Evolutionary conservation across 2,113 vertebrate species (phyloP).

Genomic region (chimpanzee (Pan troglodytes)): DNA sequence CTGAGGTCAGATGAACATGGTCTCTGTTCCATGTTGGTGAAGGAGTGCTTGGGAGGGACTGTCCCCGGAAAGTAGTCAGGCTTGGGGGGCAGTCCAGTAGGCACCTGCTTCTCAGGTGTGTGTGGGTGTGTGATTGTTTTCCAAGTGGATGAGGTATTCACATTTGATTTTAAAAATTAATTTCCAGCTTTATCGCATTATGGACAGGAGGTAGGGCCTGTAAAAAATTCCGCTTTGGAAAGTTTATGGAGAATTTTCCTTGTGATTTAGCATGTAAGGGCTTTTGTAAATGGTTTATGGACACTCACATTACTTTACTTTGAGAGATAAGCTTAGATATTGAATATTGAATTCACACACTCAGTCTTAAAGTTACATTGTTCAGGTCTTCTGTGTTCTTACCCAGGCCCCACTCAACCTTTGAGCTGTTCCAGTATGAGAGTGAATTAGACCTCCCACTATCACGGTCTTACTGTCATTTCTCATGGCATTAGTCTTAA

Average conservation of each 20-base stretch:
- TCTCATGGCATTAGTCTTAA: accelerated
- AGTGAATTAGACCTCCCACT: neutral
- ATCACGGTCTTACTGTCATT: accelerated
- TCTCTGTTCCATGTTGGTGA: accelerated
- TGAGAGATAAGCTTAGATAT: too few species aligned
- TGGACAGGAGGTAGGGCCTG: neutral
- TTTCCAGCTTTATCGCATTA: neutral
- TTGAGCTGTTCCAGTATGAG: accelerated
- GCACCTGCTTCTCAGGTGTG: neutral
- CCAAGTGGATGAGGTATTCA: neutral
- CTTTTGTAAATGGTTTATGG: neutral
- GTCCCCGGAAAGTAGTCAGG: neutral
- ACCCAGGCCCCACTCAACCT: neutral
- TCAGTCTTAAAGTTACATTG: accelerated
- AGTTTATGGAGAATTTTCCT: neutral
- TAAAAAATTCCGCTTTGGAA: neutral
- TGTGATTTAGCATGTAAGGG: neutral
- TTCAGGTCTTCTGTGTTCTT: accelerated
- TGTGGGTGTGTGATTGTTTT: neutral
- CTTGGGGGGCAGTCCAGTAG: accelerated
- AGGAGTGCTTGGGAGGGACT: neutral
- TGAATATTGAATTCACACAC: neutral
- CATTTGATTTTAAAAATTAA: neutral
- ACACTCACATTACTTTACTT: neutral
- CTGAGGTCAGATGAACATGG: accelerated